Evolutionary conservation across 2,113 vertebrate genomes (phyloP).

Genomic region (Limnothrissa miodon): DNA sequence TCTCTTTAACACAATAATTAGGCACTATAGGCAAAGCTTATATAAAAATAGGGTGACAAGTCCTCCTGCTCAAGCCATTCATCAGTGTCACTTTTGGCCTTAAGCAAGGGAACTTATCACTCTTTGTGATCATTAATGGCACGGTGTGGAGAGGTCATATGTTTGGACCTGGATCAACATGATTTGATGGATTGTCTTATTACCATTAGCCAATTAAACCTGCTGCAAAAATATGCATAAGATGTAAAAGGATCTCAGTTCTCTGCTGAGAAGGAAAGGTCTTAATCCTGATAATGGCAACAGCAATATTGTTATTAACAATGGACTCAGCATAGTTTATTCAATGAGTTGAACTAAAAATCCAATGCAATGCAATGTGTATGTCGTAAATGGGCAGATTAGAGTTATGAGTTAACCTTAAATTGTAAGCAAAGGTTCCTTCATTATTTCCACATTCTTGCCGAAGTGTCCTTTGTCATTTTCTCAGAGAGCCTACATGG

Average conservation of each 20-base stretch:
- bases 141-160: background rate
- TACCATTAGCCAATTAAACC: background rate
- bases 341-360: background rate
- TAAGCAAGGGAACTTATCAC: background rate
- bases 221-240: background rate
- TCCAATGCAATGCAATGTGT: too few relatives aligned
- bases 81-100: conserved; percentile 50
- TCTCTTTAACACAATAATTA: conserved; percentile 47
- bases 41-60: conserved; percentile 14
- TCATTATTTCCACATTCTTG: background rate
- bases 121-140: background rate
- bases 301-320: background rate
- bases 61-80: conserved; percentile 54
- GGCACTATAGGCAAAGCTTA: conserved; percentile 33
- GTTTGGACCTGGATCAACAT: background rate
- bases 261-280: background rate
- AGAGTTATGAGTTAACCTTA: background rate
- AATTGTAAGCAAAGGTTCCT: background rate
- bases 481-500: too few relatives aligned
- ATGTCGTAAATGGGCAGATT: background rate
- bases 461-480: background rate
- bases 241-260: background rate
- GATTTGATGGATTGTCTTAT: background rate
- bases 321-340: background rate
- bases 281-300: background rate